phyloP scores from a whole-genome alignment of 2,888 invertebrate genomes.

The Ligdia adustata region DNA sequence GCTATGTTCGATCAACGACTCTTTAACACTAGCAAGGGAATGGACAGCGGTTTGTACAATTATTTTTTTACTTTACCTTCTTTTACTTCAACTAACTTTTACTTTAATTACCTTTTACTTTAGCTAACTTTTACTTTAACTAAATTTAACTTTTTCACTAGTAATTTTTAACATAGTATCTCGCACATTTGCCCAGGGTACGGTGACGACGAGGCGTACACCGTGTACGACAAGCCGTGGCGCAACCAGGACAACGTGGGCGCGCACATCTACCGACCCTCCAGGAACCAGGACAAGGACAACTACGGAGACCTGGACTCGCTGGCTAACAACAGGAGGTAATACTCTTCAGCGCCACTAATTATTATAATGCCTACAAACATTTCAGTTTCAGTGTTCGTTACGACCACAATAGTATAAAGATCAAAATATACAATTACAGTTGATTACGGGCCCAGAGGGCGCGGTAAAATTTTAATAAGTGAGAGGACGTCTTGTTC shows the following conservation, averaged over 20 bases:
- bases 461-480: too few species aligned
- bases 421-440: neutral
- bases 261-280: slow-evolving; percentile 95
- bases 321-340: slow-evolving; percentile 93
- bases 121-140: too few species aligned
- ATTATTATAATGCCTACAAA: neutral
- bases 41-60: slow-evolving; percentile 88
- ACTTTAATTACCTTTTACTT: too few species aligned
- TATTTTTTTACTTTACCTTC: neutral
- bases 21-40: slow-evolving; percentile 96
- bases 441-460: too few species aligned
- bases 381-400: neutral
- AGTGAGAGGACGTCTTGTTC: too few species aligned
- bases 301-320: slow-evolving; percentile 96
- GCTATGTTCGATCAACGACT: slow-evolving; percentile 97
- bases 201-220: slow-evolving; percentile 98
- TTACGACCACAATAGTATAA: neutral
- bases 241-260: slow-evolving; percentile 93
- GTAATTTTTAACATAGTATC: neutral
- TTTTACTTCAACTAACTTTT: too few species aligned
- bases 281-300: slow-evolving; percentile 94
- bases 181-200: slow-evolving; percentile 90
- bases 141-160: too few species aligned
- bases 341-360: neutral
- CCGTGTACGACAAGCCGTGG: slow-evolving; percentile 99